These are phyloP conservation scores for Hippoglossus stenolepis DNA, from an alignment of 2,113 vertebrate species.

Conservation along the genomic window DNA sequence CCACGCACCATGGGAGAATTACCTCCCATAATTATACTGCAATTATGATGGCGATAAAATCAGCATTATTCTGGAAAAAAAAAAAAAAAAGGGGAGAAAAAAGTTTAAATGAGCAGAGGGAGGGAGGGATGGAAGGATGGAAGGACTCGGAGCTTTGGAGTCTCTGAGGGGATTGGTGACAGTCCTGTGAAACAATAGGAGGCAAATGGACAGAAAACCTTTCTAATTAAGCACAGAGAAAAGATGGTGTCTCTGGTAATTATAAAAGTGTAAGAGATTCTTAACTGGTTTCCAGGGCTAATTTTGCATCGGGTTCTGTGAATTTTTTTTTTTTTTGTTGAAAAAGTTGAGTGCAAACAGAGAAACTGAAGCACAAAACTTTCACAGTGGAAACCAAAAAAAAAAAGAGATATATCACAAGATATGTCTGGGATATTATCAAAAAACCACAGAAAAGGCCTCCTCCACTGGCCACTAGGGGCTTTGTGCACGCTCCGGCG, in stretches of 20 bases:
- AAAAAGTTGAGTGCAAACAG: conserved; percentile 42
- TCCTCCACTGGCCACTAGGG: conserved; percentile 38
- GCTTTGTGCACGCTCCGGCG: conserved; percentile 10
- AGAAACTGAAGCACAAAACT: conserved; percentile 38
- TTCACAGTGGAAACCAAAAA: conserved; percentile 3
- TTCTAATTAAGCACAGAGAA: conserved; percentile 79
- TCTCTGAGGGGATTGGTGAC: conserved; percentile 79
- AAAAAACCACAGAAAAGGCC: not conserved
- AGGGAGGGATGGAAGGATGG: conserved; percentile 53
- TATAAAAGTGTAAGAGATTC: conserved; percentile 78
- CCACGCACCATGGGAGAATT: conserved; percentile 72
- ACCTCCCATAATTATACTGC: conserved; percentile 82
- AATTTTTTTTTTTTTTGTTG: conserved; percentile 7
- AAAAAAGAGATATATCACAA: not conserved
- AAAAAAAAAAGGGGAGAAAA: conserved; percentile 63
- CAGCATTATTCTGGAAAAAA: conserved; percentile 75
- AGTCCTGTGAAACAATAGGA: conserved; percentile 76
- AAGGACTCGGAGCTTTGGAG: conserved; percentile 63
- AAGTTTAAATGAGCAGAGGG: conserved; percentile 76
- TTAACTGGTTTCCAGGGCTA: conserved; percentile 61
- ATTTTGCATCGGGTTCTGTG: conserved; percentile 52
- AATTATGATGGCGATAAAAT: conserved; percentile 81
- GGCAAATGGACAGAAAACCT: conserved; percentile 70
- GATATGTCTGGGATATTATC: not conserved
- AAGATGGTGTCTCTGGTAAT: conserved; percentile 73